These are phyloP conservation scores for Corella eumyota DNA, from an alignment of 23 tunicate species.

Conservation along the genomic window DNA sequence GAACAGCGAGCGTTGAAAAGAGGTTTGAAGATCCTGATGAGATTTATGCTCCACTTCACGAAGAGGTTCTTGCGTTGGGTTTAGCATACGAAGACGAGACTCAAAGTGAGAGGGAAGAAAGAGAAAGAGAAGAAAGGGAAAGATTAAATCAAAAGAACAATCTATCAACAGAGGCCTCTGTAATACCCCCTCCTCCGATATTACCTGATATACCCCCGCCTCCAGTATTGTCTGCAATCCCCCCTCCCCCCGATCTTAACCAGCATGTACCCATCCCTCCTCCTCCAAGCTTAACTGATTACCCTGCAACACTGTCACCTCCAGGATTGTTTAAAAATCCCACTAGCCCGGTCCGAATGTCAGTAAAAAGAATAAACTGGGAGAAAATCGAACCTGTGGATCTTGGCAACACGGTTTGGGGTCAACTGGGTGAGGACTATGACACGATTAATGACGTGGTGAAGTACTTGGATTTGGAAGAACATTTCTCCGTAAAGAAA, in stretches of 20 bases:
- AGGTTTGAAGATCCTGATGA: slow-evolving; percentile 21
- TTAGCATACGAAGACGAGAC: slow-evolving; percentile 37
- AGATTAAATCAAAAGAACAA: too few relatives aligned
- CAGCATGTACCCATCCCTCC: slow-evolving; percentile 37
- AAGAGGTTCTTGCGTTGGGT: slow-evolving; percentile 53
- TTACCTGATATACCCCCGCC: slow-evolving; percentile 1
- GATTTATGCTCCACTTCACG: slow-evolving; percentile 43
- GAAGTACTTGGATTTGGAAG: slow-evolving; percentile 72
- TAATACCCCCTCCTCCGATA: not conserved
- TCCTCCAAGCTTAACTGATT: slow-evolving; percentile 42
- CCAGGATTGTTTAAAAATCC: slow-evolving; percentile 17
- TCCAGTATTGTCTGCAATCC: slow-evolving; percentile 1
- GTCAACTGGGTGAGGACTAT: slow-evolving; percentile 66
- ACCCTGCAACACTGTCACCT: slow-evolving; percentile 55
- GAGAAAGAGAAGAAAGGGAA: too few relatives aligned
- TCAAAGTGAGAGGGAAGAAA: slow-evolving; percentile 26
- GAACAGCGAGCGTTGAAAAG: not conserved
- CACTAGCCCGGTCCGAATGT: slow-evolving; percentile 24
- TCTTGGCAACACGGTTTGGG: slow-evolving; percentile 75
- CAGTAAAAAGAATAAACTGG: slow-evolving; percentile 90
- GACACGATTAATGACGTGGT: slow-evolving; percentile 82
- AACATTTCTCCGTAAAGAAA: slow-evolving; percentile 75
- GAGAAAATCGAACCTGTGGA: slow-evolving; percentile 77
- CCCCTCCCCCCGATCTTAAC: slow-evolving; percentile 17
- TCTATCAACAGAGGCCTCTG: too few relatives aligned